phyloP scores from a whole-genome alignment of 2,113 vertebrate genomes.

The Podiceps cristatus region DNA sequence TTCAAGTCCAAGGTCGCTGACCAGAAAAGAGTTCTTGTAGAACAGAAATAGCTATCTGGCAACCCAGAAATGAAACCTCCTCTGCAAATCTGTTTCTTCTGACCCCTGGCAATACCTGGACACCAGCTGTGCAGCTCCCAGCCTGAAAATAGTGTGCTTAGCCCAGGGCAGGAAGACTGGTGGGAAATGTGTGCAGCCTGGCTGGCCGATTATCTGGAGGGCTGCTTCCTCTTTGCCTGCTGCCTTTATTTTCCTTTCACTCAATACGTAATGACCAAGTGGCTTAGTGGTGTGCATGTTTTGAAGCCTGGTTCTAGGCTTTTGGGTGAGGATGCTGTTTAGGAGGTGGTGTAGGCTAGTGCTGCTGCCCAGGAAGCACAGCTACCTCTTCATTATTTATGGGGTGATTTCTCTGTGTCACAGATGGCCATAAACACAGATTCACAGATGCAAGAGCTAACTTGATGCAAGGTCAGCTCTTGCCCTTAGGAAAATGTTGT shows the following conservation, averaged over 20 bases:
- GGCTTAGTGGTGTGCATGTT: not conserved
- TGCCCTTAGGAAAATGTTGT: not conserved
- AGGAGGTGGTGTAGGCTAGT: not conserved
- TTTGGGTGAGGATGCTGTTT: not conserved
- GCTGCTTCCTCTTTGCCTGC: not conserved
- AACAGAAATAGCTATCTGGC: not conserved
- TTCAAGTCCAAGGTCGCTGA: not conserved
- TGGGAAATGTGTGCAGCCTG: not conserved
- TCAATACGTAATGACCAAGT: not conserved
- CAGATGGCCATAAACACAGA: not conserved
- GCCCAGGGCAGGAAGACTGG: not conserved
- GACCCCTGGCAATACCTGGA: not conserved
- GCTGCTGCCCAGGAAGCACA: not conserved
- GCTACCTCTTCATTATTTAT: not conserved
- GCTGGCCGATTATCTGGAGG: not conserved
- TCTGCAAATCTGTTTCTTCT: not conserved
- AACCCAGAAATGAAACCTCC: not conserved
- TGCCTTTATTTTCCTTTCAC: not conserved
- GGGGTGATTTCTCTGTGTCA: accelerated
- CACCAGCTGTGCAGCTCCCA: not conserved
- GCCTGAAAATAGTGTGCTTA: not conserved
- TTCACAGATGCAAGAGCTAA: not conserved
- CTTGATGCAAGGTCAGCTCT: not conserved
- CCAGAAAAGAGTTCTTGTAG: not conserved
- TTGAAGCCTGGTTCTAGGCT: not conserved